Base-by-base conservation (phyloP, 2,797 vertebrate genomes). In the Ptychobarbus kaznakovi region DNA sequence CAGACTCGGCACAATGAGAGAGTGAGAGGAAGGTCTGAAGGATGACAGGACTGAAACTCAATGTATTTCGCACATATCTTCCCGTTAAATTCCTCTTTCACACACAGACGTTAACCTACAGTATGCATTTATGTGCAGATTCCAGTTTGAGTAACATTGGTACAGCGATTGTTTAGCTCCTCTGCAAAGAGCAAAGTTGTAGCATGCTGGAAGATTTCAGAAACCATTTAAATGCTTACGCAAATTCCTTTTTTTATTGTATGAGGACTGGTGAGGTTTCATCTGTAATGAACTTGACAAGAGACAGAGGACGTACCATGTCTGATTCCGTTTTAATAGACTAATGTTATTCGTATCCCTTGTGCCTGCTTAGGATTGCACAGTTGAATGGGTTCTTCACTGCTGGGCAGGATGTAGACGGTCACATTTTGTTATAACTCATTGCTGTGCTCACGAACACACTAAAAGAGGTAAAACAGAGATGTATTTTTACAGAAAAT, bases 1-100 rank as follows among this genome's bases (percentile, higher is more conserved):
- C 97, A 13, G 98, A 99, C 92, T 98, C 97, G 35, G 94, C 97
- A 10, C 96, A 97, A 88, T 98, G 95, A 98, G 61, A n/a, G 3
- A 53, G 63, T 7, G 22, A 69, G 3, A 42, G 7, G 51, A 38
- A 66, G 5, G 11, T 51, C 84, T 18, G 68, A 76, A 78, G 18
- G 51, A 76, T 82, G 73, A 70, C 79, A 80, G 84, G 76, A 86
- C 56, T 86, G 85, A 72, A 86, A 63, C 84, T 58, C 85, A 82
- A 80, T 80, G 22, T 58, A 49, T 40, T 80, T 70, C 77, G 81
- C 86, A 87, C 87, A 70, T 79, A 84, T 82, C 81, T 76, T 78
- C 68, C 81, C 46, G 70, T 84, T 68, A 72, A 86, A 83, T 79
- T 84, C 87, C 80, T 83, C 80, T 38, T 81, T 88, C 32, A 32